Evolutionary conservation across 2,113 vertebrate genomes (phyloP), one percentile per base, ranked within the genome.

Genomic region (Dolichotis patagonum): DNA sequence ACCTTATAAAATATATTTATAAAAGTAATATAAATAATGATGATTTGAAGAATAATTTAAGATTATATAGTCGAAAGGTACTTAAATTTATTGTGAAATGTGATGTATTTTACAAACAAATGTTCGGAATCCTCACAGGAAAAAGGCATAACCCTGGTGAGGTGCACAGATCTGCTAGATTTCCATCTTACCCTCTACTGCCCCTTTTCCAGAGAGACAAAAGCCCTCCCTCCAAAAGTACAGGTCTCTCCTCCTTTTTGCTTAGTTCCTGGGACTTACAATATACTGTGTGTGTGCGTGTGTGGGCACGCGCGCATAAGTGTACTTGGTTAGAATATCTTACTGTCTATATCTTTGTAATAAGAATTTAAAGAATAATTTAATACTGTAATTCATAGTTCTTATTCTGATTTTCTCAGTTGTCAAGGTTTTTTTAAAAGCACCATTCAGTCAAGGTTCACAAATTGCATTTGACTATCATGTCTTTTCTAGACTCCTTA

Each of bases 401-500:
- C 32, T 75, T 62, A 52, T 94, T 92, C 26, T 20, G 58, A 83
- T 67, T 69, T 93, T 28, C 58, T 65, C 19, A 84, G 13, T 90
- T 95, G 26, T 63, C 65, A 56, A 58, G 30, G 49, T 22, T 43
- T 71, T 80, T 54, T 2, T 52, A 85, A 90, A 87, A n/a, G 0
- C 6, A n/a, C 46, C 4, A 46, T 84, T 71, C 56, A 67, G 6
- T 82, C 20, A 78, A 60, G 4, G 0, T 89, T 90, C 43, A 92
- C 62, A 90, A 84, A 85, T 71, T 92, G 4, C 13, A 65, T 81
- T 93, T 95, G 43, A 1, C 91, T 82, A 67, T 91, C 69, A 46
- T 84, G 14, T 89, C 73, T 75, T 88, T 95, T 77, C 69, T 83
- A 83, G 85, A 88, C 7, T 91, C 32, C 84, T 88, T 43, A 91